Base-by-base conservation (phyloP, 2,888 invertebrate species). In the Entomobrya multifasciata region DNA sequence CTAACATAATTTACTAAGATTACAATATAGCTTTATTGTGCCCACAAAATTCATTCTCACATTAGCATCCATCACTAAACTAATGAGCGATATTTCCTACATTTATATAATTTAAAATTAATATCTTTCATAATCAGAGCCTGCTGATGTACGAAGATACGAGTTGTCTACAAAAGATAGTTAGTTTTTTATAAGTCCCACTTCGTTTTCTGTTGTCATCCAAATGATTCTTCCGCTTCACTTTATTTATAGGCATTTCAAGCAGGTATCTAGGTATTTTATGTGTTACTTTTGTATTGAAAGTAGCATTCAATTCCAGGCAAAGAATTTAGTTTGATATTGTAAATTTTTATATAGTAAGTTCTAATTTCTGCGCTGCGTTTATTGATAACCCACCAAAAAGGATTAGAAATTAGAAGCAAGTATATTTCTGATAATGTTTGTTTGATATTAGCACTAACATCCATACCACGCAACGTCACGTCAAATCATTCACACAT, bases 211-310 rank as follows among this genome's bases (percentile, higher is more conserved):
- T 1, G 17, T 22, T 44, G 41, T 3, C 2, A 11, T 17, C 44
- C 11, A 1, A 62, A 57, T 0, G 25, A 57, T 6, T 17, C 0
- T 36, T 30, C 4, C 65, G 1, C 44, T 44, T 67, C 20, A 11
- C 20, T 67, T 13, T 4, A 20, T 41, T 44, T 67, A 44, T 13
- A 79, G 79, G 79, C 79, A 79, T 65, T 79, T 30, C n/a, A 79
- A 79, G 79, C 79, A 79, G 79, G 79, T 79, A 79, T 10, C 67
- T 79, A 79, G 57, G 27, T 67, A 11, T 27, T 17, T 22, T 0
- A 49, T 62, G 60, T 60, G 30, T n/a, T n/a, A n/a, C n/a, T n/a
- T n/a, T n/a, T 10, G 62, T 47, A 65, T 65, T 78, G 25, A 67
- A 67, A n/a, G 49, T 10, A 20, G 70, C 22, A 44, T 44, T 44